Evolutionary conservation across 2,888 invertebrate species (phyloP).

Genomic region (Epiblema foenella): DNA sequence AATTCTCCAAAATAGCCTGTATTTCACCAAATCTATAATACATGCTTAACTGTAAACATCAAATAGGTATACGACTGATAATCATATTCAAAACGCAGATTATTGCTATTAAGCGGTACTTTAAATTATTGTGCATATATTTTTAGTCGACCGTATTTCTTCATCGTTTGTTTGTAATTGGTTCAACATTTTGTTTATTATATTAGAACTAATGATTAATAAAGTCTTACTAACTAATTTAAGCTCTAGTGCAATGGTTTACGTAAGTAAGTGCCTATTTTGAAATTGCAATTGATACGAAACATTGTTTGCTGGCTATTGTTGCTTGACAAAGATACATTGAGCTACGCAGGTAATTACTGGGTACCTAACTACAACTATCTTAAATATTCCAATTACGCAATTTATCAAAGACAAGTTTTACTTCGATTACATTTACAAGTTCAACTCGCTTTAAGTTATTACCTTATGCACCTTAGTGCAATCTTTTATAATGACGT

Average conservation of each 20-base stretch:
- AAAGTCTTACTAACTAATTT: constrained; percentile 75
- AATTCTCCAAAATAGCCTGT: constrained; percentile 65
- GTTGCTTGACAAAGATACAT: constrained; percentile 80
- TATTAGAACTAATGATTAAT: constrained; percentile 74
- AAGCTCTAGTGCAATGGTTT: constrained; percentile 72
- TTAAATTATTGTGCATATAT: constrained; percentile 35
- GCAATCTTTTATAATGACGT: constrained; percentile 12
- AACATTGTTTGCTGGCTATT: constrained; percentile 72
- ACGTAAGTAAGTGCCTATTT: constrained; percentile 79
- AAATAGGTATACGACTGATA: constrained; percentile 39
- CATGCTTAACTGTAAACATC: constrained; percentile 64
- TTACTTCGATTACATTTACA: constrained; percentile 66
- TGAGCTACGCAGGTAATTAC: constrained; percentile 53
- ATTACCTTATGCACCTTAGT: constrained; percentile 20
- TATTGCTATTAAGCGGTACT: constrained; percentile 41
- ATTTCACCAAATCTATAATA: constrained; percentile 72
- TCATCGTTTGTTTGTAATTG: constrained; percentile 47
- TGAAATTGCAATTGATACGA: constrained; percentile 75
- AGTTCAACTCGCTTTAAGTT: constrained; percentile 38
- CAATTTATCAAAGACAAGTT: constrained; percentile 70
- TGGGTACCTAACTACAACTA: constrained; percentile 63
- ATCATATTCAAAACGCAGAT: constrained; percentile 51
- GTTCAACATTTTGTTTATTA: constrained; percentile 51
- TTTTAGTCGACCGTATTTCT: constrained; percentile 49
- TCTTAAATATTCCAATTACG: constrained; percentile 76